Evolutionary conservation across 2,797 vertebrate species (phyloP), one percentile per base, ranked within the genome.

Genomic region (Pampus argenteus): DNA sequence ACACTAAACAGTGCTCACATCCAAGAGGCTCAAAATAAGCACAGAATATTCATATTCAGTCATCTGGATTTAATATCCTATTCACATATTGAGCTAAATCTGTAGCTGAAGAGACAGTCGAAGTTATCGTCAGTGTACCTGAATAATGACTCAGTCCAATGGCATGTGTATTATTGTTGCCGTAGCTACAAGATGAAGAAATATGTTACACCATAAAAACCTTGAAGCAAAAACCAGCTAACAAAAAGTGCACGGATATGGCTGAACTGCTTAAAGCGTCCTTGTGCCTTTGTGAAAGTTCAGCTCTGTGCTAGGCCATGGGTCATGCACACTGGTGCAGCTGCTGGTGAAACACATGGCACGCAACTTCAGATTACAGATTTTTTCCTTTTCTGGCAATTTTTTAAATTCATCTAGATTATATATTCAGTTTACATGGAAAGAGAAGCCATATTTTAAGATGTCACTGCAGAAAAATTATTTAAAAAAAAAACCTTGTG

Each of bases 261-360:
- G 70, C 70, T 67, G 74, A 70, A 68, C 72, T 74, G 83, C 86
- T 86, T 60, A 51, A 82, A 84, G 83, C 78, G 48, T 65, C 74
- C 68, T 73, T 7, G 55, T 79, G 76, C 66, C 34, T 81, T 78
- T 76, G 75, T 66, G 71, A 74, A 82, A 86, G 86, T 88, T 86
- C 78, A 83, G 78, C 79, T 71, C 58, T 47, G 66, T 70, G 76
- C 66, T 49, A 74, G 86, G 79, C 82, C 67, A 76, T 34, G 55
- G 74, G 73, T 75, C 29, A 54, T 74, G 74, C 74, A 56, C 65
- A 63, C 69, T 70, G 23, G 44, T 78, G 78, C 84, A 83, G 79
- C 84, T 88, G 85, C 81, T 71, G 82, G 60, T 60, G 64, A 78
- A 72, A 74, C 82, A 75, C 82, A 76, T 75, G 76, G 34, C 52